Evolutionary conservation across 2,113 vertebrate genomes (phyloP).

Genomic region (Myotis davidii): DNA sequence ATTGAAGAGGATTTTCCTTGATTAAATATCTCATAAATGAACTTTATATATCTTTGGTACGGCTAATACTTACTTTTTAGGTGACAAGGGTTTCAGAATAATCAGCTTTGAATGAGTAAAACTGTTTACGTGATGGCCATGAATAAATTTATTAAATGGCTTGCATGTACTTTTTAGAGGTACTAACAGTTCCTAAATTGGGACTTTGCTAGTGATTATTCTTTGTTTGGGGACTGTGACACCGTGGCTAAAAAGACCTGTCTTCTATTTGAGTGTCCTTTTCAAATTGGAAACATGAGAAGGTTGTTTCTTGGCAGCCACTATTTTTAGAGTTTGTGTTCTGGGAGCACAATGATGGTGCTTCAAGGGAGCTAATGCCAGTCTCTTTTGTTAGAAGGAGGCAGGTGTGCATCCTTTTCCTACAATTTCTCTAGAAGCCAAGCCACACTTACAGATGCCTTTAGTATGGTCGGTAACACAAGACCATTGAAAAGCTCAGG

Average conservation of each 20-base stretch:
- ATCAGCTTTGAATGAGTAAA: constrained; percentile 37
- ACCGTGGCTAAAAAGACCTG: background rate
- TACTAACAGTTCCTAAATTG: background rate
- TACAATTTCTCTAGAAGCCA: constrained; percentile 7
- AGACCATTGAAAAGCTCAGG: background rate
- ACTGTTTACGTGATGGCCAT: background rate
- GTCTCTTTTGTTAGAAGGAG: constrained; percentile 2
- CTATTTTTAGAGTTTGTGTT: constrained; percentile 51
- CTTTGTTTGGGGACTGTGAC: constrained; percentile 37
- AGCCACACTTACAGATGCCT: constrained; percentile 19
- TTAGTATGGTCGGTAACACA: background rate
- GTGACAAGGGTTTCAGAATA: constrained; percentile 1
- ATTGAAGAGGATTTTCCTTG: constrained; percentile 3
- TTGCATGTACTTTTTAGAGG: background rate
- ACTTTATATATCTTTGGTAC: background rate
- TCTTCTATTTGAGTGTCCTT: constrained; percentile 41
- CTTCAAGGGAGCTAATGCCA: constrained; percentile 9
- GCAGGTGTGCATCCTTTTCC: background rate
- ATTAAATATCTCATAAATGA: background rate
- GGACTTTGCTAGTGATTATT: constrained; percentile 16
- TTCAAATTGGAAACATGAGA: constrained; percentile 59
- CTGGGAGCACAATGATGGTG: background rate
- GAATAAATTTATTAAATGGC: background rate
- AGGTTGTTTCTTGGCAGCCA: background rate
- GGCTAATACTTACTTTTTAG: background rate